Evolutionary conservation across 2,797 vertebrate species (phyloP).

Genomic region (Rhinoraja longicauda): DNA sequence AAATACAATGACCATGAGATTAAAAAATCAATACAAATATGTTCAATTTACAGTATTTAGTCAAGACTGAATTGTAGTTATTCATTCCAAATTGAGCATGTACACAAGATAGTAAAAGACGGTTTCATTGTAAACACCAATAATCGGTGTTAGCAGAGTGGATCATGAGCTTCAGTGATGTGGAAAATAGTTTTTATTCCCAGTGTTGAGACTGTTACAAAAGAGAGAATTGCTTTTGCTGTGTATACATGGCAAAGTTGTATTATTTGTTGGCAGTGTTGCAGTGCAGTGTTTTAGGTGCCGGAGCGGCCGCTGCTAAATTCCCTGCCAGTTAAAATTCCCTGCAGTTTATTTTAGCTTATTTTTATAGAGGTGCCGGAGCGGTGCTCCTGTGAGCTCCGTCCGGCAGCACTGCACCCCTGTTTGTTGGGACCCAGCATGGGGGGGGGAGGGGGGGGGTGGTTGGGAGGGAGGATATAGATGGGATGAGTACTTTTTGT

Average conservation of each 20-base stretch:
- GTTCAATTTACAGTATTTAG: neutral
- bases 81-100: neutral
- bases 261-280: too few species aligned
- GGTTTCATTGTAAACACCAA: neutral
- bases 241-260: neutral
- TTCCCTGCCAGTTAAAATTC: too few species aligned
- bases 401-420: too few species aligned
- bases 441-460: too few species aligned
- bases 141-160: neutral
- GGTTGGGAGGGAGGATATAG: too few species aligned
- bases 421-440: too few species aligned
- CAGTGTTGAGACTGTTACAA: neutral
- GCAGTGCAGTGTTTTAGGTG: too few species aligned
- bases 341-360: too few species aligned
- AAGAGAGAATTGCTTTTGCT: neutral
- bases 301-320: too few species aligned
- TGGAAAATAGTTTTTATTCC: neutral
- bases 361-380: too few species aligned
- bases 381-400: too few species aligned
- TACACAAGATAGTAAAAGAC: neutral
- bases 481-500: too few species aligned
- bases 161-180: neutral
- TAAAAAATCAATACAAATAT: neutral
- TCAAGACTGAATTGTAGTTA: neutral
- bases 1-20: neutral